These are phyloP conservation scores for Linnaemya tessellans DNA, from an alignment of 2,888 invertebrate species.

Conservation along the genomic window DNA sequence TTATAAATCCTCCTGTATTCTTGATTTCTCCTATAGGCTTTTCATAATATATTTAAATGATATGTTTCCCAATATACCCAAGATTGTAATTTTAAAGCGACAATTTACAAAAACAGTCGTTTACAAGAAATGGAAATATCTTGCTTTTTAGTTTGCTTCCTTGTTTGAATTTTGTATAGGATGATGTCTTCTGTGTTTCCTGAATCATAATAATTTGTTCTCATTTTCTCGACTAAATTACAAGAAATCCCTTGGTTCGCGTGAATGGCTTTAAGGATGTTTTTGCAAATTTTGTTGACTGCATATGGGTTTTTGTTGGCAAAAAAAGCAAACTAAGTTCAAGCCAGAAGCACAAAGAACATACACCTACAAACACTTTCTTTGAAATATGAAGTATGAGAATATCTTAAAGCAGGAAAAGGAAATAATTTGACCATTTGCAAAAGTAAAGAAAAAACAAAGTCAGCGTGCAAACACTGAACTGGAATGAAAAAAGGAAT, in stretches of 20 bases:
- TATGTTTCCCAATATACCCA: background rate
- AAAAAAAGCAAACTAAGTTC: constrained; percentile 13
- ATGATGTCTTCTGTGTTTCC: constrained; percentile 11
- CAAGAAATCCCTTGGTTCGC: constrained; percentile 82
- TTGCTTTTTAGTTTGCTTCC: constrained; percentile 45
- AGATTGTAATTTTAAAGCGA: background rate
- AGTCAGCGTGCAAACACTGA: background rate
- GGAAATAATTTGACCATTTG: constrained; percentile 79
- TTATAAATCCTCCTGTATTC: no score
- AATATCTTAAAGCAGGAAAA: constrained; percentile 74
- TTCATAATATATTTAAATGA: no score
- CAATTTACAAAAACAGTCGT: background rate
- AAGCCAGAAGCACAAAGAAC: constrained; percentile 22
- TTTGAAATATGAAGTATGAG: background rate
- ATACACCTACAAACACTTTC: constrained; percentile 4
- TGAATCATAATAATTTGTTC: constrained; percentile 17
- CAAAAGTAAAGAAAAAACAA: constrained; percentile 60
- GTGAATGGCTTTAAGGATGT: constrained; percentile 78
- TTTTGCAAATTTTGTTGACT: constrained; percentile 33
- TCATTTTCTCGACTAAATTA: constrained; percentile 76
- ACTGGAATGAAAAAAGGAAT: background rate
- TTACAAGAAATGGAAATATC: background rate
- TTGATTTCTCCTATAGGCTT: no score
- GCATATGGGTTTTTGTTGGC: constrained; percentile 29
- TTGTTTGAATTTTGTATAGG: constrained; percentile 25